Conservation (phyloP, 2,797 vertebrate species). For the Syndactyla subalaris region DNA sequence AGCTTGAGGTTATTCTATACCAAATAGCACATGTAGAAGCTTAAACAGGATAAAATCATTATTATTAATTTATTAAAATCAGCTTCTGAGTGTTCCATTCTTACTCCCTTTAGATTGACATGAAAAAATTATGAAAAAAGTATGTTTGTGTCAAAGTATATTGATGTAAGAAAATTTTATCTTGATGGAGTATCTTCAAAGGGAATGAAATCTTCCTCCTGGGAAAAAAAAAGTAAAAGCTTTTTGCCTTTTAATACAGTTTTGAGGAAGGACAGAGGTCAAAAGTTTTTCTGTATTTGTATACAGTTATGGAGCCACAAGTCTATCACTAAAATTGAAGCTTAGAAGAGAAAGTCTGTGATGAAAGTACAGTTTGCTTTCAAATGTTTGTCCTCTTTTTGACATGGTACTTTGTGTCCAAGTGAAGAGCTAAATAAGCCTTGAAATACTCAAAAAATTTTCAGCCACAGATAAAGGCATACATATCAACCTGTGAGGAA, state of each 20-base stretch:
- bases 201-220: slow-evolving; percentile 8
- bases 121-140: neutral
- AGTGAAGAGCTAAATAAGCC: slow-evolving; percentile 44
- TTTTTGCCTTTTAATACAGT: slow-evolving; percentile 49
- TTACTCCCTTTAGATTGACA: neutral
- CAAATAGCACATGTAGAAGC: slow-evolving; percentile 9
- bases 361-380: slow-evolving; percentile 58
- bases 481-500: neutral
- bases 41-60: slow-evolving; percentile 4
- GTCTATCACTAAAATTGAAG: slow-evolving; percentile 11
- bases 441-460: neutral
- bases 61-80: slow-evolving; percentile 59
- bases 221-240: slow-evolving; percentile 40
- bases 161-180: slow-evolving; percentile 25
- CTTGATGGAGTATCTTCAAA: slow-evolving; percentile 35
- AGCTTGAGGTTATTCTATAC: slow-evolving; percentile 14
- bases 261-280: slow-evolving; percentile 40
- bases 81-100: neutral
- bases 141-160: neutral
- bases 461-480: neutral
- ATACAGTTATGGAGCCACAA: slow-evolving; percentile 16
- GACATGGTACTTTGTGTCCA: slow-evolving; percentile 37
- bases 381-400: slow-evolving; percentile 60
- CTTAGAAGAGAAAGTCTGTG: slow-evolving; percentile 19
- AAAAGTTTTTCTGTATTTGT: slow-evolving; percentile 27